Conservation (phyloP, 2,797 vertebrate genomes). For the Zonotrichia albicollis region DNA sequence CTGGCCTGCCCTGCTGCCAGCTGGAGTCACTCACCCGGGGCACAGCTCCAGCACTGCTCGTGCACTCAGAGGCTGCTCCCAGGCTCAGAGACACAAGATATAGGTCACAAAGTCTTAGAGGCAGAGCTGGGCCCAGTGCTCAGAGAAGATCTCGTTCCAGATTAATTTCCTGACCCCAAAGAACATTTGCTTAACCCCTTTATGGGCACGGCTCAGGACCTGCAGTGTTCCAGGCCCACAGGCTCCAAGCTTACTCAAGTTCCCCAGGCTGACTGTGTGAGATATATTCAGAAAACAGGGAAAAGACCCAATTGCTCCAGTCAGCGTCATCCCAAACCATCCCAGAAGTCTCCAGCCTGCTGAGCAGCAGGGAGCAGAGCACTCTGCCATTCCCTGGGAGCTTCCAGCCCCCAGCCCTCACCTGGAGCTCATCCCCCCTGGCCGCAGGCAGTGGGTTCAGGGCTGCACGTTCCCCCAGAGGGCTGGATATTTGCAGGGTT, state of each 20-base stretch:
- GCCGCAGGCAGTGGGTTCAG: background rate
- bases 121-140: background rate
- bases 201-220: background rate
- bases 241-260: background rate
- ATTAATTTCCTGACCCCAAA: background rate
- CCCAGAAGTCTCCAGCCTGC: background rate
- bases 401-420: background rate
- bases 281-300: accelerated
- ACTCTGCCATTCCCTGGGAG: background rate
- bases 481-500: slow-evolving; percentile 49
- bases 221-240: background rate
- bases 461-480: background rate
- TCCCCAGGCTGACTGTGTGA: accelerated
- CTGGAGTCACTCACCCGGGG: background rate
- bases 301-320: background rate
- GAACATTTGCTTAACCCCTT: background rate
- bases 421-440: background rate
- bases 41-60: background rate
- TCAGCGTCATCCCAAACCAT: background rate
- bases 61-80: background rate
- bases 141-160: background rate
- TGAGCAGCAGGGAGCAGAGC: background rate
- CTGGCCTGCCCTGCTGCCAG: background rate
- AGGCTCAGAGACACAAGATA: background rate
- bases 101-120: background rate